Evolutionary conservation across 1,140 invertebrate genomes (phyloP).

Genomic region (Drosophila erecta): DNA sequence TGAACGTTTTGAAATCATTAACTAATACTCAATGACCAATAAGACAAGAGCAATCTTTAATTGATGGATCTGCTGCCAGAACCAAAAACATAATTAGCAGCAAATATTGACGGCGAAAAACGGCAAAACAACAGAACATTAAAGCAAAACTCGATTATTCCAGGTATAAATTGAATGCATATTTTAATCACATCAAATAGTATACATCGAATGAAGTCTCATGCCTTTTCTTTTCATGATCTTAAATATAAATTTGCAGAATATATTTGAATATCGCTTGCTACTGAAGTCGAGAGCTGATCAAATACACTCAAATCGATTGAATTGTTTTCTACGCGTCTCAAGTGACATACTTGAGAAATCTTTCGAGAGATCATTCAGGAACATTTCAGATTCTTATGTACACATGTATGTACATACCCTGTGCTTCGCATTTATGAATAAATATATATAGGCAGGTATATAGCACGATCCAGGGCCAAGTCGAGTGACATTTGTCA

Average conservation of each 20-base stretch:
- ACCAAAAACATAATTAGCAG: conserved; percentile 15
- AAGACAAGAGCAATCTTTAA: background rate
- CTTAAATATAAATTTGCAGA: conserved; percentile 6
- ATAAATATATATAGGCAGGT: conserved; percentile 21
- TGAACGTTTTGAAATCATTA: conserved; percentile 8
- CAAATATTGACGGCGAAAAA: background rate
- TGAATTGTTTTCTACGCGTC: conserved; percentile 50
- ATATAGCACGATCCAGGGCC: conserved; percentile 29
- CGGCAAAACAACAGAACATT: background rate
- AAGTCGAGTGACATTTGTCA: conserved; percentile 48
- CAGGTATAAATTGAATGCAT: conserved; percentile 6
- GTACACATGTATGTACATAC: background rate
- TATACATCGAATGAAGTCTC: background rate
- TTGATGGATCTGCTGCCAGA: conserved; percentile 10
- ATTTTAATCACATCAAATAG: background rate
- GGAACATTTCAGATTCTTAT: conserved; percentile 1
- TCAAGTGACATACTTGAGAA: conserved; percentile 73
- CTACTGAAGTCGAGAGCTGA: conserved; percentile 18
- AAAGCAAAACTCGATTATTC: background rate
- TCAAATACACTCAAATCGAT: conserved; percentile 59
- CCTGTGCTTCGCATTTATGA: conserved; percentile 3
- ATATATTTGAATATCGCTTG: background rate
- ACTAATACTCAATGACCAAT: conserved; percentile 10
- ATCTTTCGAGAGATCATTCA: conserved; percentile 48
- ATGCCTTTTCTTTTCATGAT: background rate